Conservation (phyloP, 2,888 invertebrate genomes). For the Amphimallon solstitiale region DNA sequence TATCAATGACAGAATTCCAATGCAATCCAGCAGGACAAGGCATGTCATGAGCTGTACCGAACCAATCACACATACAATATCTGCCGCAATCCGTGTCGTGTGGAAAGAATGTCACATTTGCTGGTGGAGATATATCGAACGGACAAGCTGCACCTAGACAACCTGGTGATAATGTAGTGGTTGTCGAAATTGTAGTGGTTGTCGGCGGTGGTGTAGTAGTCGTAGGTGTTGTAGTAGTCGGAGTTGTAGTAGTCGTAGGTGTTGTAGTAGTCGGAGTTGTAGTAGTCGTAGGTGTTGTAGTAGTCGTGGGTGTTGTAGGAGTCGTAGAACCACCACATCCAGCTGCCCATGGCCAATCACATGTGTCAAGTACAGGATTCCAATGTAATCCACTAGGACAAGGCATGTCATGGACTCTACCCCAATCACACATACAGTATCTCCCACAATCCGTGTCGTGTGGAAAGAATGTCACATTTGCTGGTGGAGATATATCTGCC, state of each 20-base stretch:
- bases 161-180: neutral
- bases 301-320: neutral
- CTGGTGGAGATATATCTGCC: neutral
- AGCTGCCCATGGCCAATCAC: conserved; percentile 14
- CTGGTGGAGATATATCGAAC: neutral
- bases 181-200: conserved; percentile 11
- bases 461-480: conserved; percentile 16
- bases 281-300: neutral
- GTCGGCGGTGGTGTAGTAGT: conserved; percentile 4
- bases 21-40: conserved; percentile 42
- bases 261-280: neutral
- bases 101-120: conserved; percentile 4
- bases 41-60: conserved; percentile 28
- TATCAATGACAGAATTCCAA: conserved; percentile 35
- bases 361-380: neutral
- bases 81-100: conserved; percentile 28
- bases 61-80: conserved; percentile 35
- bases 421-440: conserved; percentile 19
- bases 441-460: conserved; percentile 19
- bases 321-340: neutral
- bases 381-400: conserved; percentile 22
- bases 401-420: neutral
- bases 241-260: neutral
- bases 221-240: neutral
- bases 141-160: neutral